Base-by-base conservation (phyloP, 35 echinoderm and acorn worm genomes). In the Heliocidaris tuberculata region DNA sequence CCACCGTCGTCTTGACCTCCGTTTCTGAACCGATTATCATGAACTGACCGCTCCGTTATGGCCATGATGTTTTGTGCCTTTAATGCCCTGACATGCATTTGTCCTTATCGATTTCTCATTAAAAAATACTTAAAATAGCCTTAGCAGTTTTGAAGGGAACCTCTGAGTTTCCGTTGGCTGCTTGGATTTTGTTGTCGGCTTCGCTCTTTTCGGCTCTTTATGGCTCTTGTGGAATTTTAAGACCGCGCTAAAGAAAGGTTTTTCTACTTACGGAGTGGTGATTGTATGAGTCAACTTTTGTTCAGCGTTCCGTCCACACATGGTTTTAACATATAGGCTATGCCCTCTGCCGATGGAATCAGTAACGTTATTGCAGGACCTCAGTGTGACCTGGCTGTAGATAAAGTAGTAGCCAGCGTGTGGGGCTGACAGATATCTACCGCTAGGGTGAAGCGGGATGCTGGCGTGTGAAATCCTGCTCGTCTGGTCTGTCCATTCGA, bases 371-470 rank as follows among this genome's bases (percentile, higher is more conserved):
- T 78, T 78, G 7, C 65, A 78, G 19, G 65, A 27, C 27, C 27
- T 30, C 9, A 89, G 10, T 4, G 91, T 59, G 50, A 93, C 91
- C 27, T 93, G 91, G 91, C 17, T n/a, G 50, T 93, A 93, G 50
- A 93, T 93, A 15, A 27, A 93, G 50, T 93, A 93, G 91, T 93
- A 93, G 11, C 91, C 91, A 4, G 91, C 2, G 87, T 89, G 87
- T n/a, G 87, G 87, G 10, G 87, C 87, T 24, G 42, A 7, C 27
- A 78, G 27, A 24, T 27, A 78, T 78, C 27, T 78, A n/a, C 27
- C 27, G 19, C 1, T 29, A 56, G 2, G 2, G 19, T 6, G 21
- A n/a, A 78, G 65, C 21, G 65, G 65, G 21, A 78, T 78, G 65
- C 24, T 78, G 0, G 60, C 60, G 17, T 78, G 65, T 4, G 65